Evolutionary conservation across 2,113 vertebrate species (phyloP), one percentile per base, ranked within the genome.

Genomic region (Syngnathoides biaculeatus): DNA sequence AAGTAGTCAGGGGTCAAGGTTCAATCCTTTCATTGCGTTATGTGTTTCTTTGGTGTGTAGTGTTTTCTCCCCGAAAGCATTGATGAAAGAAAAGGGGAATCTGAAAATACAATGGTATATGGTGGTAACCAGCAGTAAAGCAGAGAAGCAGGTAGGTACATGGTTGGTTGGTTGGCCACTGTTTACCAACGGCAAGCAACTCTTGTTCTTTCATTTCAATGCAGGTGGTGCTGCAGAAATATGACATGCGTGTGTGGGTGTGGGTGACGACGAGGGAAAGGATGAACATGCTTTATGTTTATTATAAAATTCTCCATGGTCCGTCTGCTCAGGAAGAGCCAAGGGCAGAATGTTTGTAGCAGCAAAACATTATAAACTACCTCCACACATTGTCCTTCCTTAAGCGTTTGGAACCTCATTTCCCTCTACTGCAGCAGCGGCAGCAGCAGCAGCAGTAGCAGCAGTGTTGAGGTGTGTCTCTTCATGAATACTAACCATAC

Each of bases 321-420:
- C 89, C 87, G 88, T 90, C 88, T 90, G 89, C 82, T 90, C 72
- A 78, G 86, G 87, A 90, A 89, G 87, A 92, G 88, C 89, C 89
- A 92, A 92, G 91, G 92, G 90, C 91, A 92, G 84, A 79, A 82
- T 92, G 89, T 92, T 93, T 93, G 91, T 88, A 73, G 81, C 81
- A 77, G 74, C 80, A 86, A 89, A 90, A 91, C 87, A 89, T 89
- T 88, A 92, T 92, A 92, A 92, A 92, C 72, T 86, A 91, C 86
- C 82, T 78, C 74, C 82, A 82, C 85, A 83, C 84, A 72, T 87
- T 89, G 89, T 85, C 86, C 85, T 85, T 85, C 86, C 85, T 85
- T 84, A 84, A 86, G 84, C 77, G 84, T 87, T 89, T 88, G 88
- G 78, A 78, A 77, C 82, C 86, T 78, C 79, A 75, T 84, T 80